Base-by-base conservation (phyloP, 2,888 invertebrate species). In the Beris chalybata region DNA sequence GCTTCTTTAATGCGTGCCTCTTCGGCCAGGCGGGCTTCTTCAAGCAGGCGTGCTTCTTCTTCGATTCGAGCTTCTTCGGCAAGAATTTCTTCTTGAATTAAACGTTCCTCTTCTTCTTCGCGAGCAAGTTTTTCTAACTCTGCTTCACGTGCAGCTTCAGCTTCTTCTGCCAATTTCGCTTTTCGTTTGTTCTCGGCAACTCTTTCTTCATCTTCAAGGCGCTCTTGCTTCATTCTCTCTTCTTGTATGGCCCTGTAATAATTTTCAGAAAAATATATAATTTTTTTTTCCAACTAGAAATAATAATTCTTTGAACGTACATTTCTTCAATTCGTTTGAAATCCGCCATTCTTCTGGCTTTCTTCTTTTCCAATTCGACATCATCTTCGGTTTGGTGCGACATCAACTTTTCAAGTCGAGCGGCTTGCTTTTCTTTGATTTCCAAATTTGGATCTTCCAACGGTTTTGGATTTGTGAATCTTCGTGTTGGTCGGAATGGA, bases 401-500 rank as follows among this genome's bases (percentile, higher is more conserved):
- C 53, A 85, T 79, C 74, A 88, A 85, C 71, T 85, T 83, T 64
- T 86, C 87, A 70, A 83, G 81, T 13, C 88, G 84, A 4, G 86
- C 85, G 4, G 86, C 87, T 75, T 87, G 85, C 63, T 86, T 83
- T 56, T 86, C 87, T 74, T 86, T 86, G 70, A 86, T 77, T 73
- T 88, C 86, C 69, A 83, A 75, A 67, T 80, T 82, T 13, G 85
- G 85, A 73, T 87, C 86, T 71, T 87, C 86, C 78, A 86, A 81
- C 64, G 79, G 78, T 74, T 83, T 79, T 65, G 84, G 85, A 69
- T 82, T 82, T 77, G 86, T 85, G 81, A 89, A 89, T 79, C 86
- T 87, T 77, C 89, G 85, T 76, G 87, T 85, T 74, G 89, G 87
- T 76, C 89, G 86, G 78, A 85, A 83, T 72, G 89, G 87, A 71